A percentile compares a stretch with the other conserved stretches of the same genome.
These are phyloP conservation scores for Diplodus sargus DNA, from an alignment of 2,797 vertebrate species.

Conservation along the genomic window DNA sequence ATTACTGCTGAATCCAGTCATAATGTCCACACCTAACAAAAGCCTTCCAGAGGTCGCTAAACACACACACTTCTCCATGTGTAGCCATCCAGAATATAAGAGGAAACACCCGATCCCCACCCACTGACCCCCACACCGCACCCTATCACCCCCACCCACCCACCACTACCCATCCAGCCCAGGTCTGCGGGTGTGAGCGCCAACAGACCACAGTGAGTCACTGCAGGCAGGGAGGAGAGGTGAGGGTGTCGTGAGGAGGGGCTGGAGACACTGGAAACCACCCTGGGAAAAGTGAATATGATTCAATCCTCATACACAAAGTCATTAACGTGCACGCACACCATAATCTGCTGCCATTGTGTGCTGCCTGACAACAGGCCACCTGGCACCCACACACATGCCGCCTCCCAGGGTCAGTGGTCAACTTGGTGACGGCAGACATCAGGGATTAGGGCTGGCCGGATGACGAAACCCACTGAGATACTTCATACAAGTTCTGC, in stretches of 20 bases:
- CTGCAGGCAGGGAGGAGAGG: slow-evolving; percentile 50
- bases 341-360: slow-evolving; percentile 42
- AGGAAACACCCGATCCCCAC: slow-evolving; percentile 69
- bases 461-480: slow-evolving; percentile 62
- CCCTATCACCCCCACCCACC: slow-evolving; percentile 31
- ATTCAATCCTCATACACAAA: slow-evolving; percentile 37
- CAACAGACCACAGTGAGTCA: slow-evolving; percentile 66
- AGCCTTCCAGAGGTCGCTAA: slow-evolving; percentile 69
- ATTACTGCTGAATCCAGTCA: slow-evolving; percentile 67
- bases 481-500: slow-evolving; percentile 40
- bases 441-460: slow-evolving; percentile 39
- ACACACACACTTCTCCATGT: slow-evolving; percentile 47
- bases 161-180: slow-evolving; percentile 26
- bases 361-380: slow-evolving; percentile 53
- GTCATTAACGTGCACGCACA: slow-evolving; percentile 27
- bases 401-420: slow-evolving; percentile 60
- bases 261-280: slow-evolving; percentile 57
- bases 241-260: slow-evolving; percentile 40
- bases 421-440: slow-evolving; percentile 62
- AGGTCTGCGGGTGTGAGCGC: slow-evolving; percentile 56
- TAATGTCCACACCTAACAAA: slow-evolving; percentile 72
- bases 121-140: slow-evolving; percentile 51
- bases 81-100: slow-evolving; percentile 57
- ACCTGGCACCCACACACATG: slow-evolving; percentile 60
- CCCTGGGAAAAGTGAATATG: slow-evolving; percentile 56